These are phyloP conservation scores for Drosophila anomelani DNA, from an alignment of 2,888 invertebrate species.

Conservation along the genomic window DNA sequence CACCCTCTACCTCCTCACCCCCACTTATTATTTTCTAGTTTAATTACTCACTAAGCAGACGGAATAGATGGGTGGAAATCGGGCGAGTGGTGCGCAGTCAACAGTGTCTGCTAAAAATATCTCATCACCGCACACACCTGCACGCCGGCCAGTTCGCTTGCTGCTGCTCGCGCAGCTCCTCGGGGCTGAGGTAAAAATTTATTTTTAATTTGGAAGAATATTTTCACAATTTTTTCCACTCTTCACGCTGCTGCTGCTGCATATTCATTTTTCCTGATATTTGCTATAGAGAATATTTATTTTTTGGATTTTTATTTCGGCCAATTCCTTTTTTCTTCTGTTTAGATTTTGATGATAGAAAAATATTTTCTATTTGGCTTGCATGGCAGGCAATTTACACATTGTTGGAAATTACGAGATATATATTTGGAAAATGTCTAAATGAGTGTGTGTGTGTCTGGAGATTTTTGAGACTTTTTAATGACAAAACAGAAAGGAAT, in stretches of 20 bases:
- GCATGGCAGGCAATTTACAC: conserved; percentile 71
- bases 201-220: conserved; percentile 77
- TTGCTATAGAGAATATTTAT: conserved; percentile 24
- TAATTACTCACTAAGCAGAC: conserved; percentile 78
- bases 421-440: conserved; percentile 21
- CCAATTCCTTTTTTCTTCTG: conserved; percentile 26
- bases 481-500: conserved; percentile 21
- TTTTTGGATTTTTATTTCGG: conserved; percentile 19
- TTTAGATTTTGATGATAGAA: conserved; percentile 61
- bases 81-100: conserved; percentile 72
- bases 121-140: conserved; percentile 67
- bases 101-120: conserved; percentile 67
- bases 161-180: conserved; percentile 7
- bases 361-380: conserved; percentile 48
- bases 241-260: conserved; percentile 1
- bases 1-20: background rate
- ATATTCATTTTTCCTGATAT: conserved; percentile 17
- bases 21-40: conserved; percentile 47
- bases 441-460: background rate
- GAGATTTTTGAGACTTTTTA: conserved; percentile 28
- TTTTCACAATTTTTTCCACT: conserved; percentile 55
- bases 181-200: conserved; percentile 74
- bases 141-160: conserved; percentile 40
- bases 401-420: conserved; percentile 61
- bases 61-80: conserved; percentile 42